Conservation (phyloP, 1,140 invertebrate genomes). For the Macrotrachela quadricornifera region DNA sequence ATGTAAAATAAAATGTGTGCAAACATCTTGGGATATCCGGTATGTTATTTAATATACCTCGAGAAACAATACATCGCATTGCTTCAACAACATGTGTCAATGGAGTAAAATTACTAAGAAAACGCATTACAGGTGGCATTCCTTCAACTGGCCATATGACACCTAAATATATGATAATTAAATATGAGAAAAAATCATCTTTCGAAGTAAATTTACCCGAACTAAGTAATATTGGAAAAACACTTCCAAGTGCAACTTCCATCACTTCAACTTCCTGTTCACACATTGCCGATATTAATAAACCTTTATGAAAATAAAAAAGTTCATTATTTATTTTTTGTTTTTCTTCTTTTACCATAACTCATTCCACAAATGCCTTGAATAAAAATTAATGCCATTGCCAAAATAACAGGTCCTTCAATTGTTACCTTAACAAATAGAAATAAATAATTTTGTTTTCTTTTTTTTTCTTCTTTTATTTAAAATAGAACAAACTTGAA, state of each 20-base stretch:
- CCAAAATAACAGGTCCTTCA: conserved; percentile 49
- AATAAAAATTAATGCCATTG: conserved; percentile 49
- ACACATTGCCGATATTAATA: conserved; percentile 15
- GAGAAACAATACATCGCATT: conserved; percentile 59
- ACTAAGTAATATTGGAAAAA: conserved; percentile 61
- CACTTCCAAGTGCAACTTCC: conserved; percentile 69
- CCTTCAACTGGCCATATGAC: conserved; percentile 74
- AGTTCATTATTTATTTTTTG: neutral
- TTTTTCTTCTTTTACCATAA: conserved; percentile 40
- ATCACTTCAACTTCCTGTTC: conserved; percentile 61
- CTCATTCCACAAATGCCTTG: conserved; percentile 73
- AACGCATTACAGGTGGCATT: conserved; percentile 59
- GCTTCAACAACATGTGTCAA: conserved; percentile 72
- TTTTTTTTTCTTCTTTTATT: neutral
- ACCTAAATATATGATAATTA: conserved; percentile 33
- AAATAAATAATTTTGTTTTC: too few species aligned
- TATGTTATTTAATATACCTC: too few species aligned
- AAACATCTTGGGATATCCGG: too few species aligned
- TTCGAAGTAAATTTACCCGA: neutral
- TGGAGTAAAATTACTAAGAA: conserved; percentile 59
- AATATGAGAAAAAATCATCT: neutral
- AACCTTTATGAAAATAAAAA: neutral
- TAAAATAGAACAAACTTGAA: conserved; percentile 13
- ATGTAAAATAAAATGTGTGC: too few species aligned
- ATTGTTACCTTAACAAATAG: conserved; percentile 40